Conservation (phyloP, 2,113 vertebrate species). For the Erythrocercus mccallii region DNA sequence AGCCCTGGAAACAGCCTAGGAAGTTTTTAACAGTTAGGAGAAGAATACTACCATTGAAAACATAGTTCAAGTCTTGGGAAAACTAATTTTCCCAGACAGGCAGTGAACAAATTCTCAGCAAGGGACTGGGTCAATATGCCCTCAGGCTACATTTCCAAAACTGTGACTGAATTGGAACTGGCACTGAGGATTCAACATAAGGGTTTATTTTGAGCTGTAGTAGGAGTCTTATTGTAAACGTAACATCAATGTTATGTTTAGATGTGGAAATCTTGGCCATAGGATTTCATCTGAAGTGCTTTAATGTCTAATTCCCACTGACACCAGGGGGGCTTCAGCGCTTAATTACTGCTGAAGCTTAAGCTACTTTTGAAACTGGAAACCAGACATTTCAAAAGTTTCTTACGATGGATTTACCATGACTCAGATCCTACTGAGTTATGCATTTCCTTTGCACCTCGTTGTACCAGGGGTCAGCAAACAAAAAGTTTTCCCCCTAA, state of each 20-base stretch:
- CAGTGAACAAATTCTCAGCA: background rate
- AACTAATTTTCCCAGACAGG: slow-evolving; percentile 1
- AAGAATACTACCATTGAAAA: background rate
- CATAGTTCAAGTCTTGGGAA: background rate
- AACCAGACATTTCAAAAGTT: background rate
- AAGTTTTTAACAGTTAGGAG: background rate
- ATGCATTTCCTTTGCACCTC: background rate
- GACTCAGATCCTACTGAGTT: background rate
- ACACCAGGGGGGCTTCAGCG: background rate
- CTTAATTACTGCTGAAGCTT: background rate
- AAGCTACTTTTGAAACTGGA: background rate
- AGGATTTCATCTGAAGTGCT: background rate
- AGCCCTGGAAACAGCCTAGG: background rate
- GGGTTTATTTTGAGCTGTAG: background rate
- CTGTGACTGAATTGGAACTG: background rate
- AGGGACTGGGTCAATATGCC: background rate
- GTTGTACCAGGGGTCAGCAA: background rate
- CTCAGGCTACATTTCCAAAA: background rate
- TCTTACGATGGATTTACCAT: background rate
- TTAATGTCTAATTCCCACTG: background rate
- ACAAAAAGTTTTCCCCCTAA: background rate
- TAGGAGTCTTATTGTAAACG: background rate
- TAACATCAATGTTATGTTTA: background rate
- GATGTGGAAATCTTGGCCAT: background rate
- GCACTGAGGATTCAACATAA: background rate